Base-by-base conservation (phyloP, 1,140 invertebrate genomes). In the Metaphire vulgaris region DNA sequence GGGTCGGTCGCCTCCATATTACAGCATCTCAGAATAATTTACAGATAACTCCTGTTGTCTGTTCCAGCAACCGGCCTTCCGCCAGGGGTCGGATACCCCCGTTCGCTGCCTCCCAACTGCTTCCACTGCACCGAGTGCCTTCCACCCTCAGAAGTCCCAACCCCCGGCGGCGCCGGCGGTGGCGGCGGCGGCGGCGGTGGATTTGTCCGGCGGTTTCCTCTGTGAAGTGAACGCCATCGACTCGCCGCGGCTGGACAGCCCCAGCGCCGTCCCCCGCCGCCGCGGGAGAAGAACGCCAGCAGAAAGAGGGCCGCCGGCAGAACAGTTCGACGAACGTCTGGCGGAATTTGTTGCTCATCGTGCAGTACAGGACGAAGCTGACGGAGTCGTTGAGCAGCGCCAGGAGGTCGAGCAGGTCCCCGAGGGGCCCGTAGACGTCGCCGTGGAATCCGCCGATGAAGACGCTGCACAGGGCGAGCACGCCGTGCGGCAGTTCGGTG, bases 301-400 rank as follows among this genome's bases (percentile, higher is more conserved):
- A 56, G 21, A 6, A 56, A 12, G 6, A 12, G 41, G 41, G 0
- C n/a, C 69, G n/a, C 0, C 30, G 28, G 69, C 69, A 71, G 77
- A 82, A 85, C 1, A 84, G 66, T 30, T 81, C 74, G 0, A 82
- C 77, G 78, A 96, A 97, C 0, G 93, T 95, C 65, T 90, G 89
- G 14, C 95, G 88, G 83, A 98, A 98, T 87, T 96, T 94, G 33
- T 91, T 88, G 69, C 93, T 95, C 95, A 97, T 98, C 31, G 92
- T 90, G 80, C 95, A 97, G 82, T 97, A 97, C 1, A 97, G 88
- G 33, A 97, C 90, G 82, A 97, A 97, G 82, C 95, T 96, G 32
- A 97, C 91, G 2, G 93, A 92, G 2, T 93, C 93, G 85, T 97
- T 98, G 56, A 97, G 86, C 2, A 98, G 87, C 0, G 96, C 95